Base-by-base conservation (phyloP, 1,140 invertebrate genomes). In the Drosophila carrolli region DNA sequence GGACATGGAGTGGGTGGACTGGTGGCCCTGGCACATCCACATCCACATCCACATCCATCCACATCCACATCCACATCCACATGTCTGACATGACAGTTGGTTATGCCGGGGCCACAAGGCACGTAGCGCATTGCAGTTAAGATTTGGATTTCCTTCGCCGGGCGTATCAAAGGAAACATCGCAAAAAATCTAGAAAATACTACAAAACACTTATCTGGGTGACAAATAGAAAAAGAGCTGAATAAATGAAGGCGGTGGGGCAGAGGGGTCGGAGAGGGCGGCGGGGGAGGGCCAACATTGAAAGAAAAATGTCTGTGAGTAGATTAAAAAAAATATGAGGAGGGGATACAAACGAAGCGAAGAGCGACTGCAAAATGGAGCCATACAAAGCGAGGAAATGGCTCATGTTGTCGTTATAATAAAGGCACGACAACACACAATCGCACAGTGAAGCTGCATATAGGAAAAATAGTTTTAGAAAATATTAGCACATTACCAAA, bases 181-280 rank as follows among this genome's bases (percentile, higher is more conserved):
- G 66, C 65, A 75, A 59, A 66, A 75, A 85, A 78, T 80, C 76
- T 70, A 85, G 73, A 66, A 86, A 85, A 88, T 83, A 86, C 83
- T 86, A 86, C 83, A 86, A 85, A 86, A 88, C 83, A 86, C 83
- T 86, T 86, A 86, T 86, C 79, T 88, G 83, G 79, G 83, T 86
- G 83, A 86, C 83, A 86, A 86, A 86, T 86, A 86, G 83, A 86
- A 86, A 86, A 83, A 63, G 70, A 58, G 66, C 71, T 54, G 44
- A 61, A 47, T 50, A 43, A 44, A 40, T 46, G 40, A 58, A 14
- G n/a, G 46, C 35, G n/a, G 40, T 23, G 10, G 50, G 16, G 23
- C 14, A 11, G 16, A 14, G 44, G 41, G 16, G 19, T 13, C 43
- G 10, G 14, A 60, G 32, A 16, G 40, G 72, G 19, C 47, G 40